Evolutionary conservation across 2,113 vertebrate species (phyloP).

Genomic region (Leptodactylus fuscus): DNA sequence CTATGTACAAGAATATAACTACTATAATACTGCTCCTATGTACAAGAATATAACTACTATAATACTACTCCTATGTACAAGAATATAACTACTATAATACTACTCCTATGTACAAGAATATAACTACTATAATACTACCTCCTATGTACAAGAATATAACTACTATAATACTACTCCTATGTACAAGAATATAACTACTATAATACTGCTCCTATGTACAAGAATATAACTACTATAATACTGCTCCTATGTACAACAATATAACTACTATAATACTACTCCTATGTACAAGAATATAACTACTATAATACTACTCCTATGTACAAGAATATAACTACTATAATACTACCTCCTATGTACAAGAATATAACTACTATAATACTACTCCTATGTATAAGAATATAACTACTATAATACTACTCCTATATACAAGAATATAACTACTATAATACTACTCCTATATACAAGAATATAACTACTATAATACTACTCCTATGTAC

Average conservation of each 20-base stretch:
- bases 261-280: background rate
- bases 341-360: background rate
- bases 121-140: background rate
- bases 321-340: background rate
- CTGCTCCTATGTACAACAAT: background rate
- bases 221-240: slow-evolving; percentile 8
- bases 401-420: slow-evolving; percentile 9
- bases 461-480: slow-evolving; percentile 3
- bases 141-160: background rate
- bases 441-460: slow-evolving; percentile 5
- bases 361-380: background rate
- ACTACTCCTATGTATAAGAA: background rate
- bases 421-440: background rate
- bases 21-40: too few relatives aligned
- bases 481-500: background rate
- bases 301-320: background rate
- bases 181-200: background rate
- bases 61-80: too few relatives aligned
- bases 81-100: too few relatives aligned
- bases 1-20: too few relatives aligned
- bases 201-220: background rate
- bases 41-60: too few relatives aligned
- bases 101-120: background rate
- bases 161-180: background rate
- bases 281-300: background rate